Evolutionary conservation across 2,113 vertebrate genomes (phyloP), one percentile per base, ranked within the genome.

Genomic region (Heterocephalus glaber): DNA sequence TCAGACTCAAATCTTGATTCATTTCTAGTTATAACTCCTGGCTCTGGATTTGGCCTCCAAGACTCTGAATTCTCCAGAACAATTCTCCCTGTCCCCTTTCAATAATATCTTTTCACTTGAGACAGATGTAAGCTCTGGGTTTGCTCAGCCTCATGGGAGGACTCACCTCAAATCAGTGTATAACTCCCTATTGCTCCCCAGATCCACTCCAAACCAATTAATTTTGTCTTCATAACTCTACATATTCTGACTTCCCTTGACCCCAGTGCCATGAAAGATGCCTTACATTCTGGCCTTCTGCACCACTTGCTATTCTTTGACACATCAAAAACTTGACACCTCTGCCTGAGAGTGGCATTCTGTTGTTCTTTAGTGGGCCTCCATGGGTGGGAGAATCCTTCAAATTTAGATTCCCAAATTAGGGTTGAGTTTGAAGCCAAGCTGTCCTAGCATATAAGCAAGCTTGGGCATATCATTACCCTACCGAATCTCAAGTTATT

Each of bases 101-200:
- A n/a, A 41, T 13, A 35, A 13, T 17, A 2, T 28, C 72, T n/a
- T 20, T 4, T 76, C 20, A 56, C 60, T 41, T 7, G 24, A 35
- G 80, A 33, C 16, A 61, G 54, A 12, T 9, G 0, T 5, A 26
- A 61, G 33, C 44, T 54, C 85, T 65, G 54, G 1, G 26, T 70
- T 52, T 19, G 0, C 44, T 58, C 26, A 22, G 17, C 17, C 76
- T 22, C 8, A 22, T 3, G 0, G 44, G 19, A 6, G 13, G 13
- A 24, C 47, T 82, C 9, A 3, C 5, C 14, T 38, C 52, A 26
- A 24, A 33, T n/a, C 54, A 54, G 17, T 0, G 7, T 30, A 19
- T 6, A 81, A 44, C 56, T 58, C 17, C 33, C 41, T 26, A 0
- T 30, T 66, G 3, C 83, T 93, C 20, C 12, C 22, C 16, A 44